A percentile compares a stretch with the other conserved stretches of the same genome.
These are phyloP conservation scores for Palythoa grandis DNA, from an alignment of 92 coral and sea anemone species.

Conservation along the genomic window DNA sequence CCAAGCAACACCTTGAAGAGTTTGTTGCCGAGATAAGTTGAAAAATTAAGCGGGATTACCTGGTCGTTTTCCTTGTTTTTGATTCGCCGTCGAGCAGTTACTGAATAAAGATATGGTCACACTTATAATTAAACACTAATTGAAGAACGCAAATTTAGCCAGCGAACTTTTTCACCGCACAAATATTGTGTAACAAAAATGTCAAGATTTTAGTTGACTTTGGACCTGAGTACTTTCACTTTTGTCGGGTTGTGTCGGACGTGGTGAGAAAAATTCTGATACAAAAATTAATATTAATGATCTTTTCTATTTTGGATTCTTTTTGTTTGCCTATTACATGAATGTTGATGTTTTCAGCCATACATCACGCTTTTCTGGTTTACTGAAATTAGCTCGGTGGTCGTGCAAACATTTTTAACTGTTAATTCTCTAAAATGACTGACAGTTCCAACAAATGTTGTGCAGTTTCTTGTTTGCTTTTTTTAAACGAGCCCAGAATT, in stretches of 20 bases:
- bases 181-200: background rate
- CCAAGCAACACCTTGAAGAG: constrained; percentile 8
- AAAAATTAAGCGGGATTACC: constrained; percentile 21
- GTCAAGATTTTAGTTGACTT: background rate
- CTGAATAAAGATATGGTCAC: background rate
- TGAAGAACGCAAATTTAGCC: background rate
- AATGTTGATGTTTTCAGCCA: background rate
- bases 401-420: background rate
- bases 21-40: background rate
- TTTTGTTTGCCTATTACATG: constrained; percentile 2
- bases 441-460: background rate
- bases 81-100: constrained; percentile 9
- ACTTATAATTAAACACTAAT: background rate
- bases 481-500: background rate
- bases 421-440: constrained; percentile 10
- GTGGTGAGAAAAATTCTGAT: background rate
- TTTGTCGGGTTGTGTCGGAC: background rate
- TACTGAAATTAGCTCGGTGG: background rate
- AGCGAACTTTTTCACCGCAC: background rate
- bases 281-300: constrained; percentile 9
- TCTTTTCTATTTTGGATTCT: background rate
- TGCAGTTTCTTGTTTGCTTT: background rate
- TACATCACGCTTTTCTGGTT: background rate
- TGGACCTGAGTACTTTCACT: background rate
- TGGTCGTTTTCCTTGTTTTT: background rate